A percentile compares a stretch with the other conserved stretches of the same genome.
These are phyloP conservation scores for Etheostoma cragini DNA, from an alignment of 2,113 vertebrate genomes.

Conservation along the genomic window DNA sequence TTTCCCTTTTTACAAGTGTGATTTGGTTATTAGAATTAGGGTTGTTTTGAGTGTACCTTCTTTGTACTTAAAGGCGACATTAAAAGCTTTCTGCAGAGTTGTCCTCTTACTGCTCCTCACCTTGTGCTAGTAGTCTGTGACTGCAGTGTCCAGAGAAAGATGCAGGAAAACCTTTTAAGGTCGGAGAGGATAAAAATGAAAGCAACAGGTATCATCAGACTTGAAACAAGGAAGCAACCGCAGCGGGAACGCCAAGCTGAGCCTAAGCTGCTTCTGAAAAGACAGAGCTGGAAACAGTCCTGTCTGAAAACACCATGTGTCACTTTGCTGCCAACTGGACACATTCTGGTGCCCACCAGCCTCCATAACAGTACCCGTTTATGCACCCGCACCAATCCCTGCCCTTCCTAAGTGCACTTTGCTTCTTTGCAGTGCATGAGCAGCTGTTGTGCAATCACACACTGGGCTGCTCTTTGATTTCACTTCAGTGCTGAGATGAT, in stretches of 20 bases:
- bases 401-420: slow-evolving; percentile 64
- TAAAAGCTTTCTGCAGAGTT: slow-evolving; percentile 6
- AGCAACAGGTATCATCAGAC: slow-evolving; percentile 39
- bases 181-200: slow-evolving; percentile 54
- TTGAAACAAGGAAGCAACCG: slow-evolving; percentile 23
- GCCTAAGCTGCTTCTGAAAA: slow-evolving; percentile 27
- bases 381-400: slow-evolving; percentile 40
- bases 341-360: slow-evolving; percentile 52
- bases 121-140: slow-evolving; percentile 15
- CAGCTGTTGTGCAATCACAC: slow-evolving; percentile 84
- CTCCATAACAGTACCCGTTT: slow-evolving; percentile 31
- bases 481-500: slow-evolving; percentile 71
- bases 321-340: slow-evolving; percentile 57
- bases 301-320: slow-evolving; percentile 56
- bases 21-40: not conserved
- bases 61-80: not conserved
- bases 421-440: slow-evolving; percentile 60
- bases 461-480: slow-evolving; percentile 82
- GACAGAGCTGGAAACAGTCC: slow-evolving; percentile 22
- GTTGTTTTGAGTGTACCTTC: not conserved
- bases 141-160: slow-evolving; percentile 18
- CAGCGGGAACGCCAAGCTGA: slow-evolving; percentile 4
- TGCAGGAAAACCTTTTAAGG: slow-evolving; percentile 53
- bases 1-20: not conserved
- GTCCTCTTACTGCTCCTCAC: not conserved